Base-by-base conservation (phyloP, 1,140 invertebrate species). In the Anastrepha ludens region DNA sequence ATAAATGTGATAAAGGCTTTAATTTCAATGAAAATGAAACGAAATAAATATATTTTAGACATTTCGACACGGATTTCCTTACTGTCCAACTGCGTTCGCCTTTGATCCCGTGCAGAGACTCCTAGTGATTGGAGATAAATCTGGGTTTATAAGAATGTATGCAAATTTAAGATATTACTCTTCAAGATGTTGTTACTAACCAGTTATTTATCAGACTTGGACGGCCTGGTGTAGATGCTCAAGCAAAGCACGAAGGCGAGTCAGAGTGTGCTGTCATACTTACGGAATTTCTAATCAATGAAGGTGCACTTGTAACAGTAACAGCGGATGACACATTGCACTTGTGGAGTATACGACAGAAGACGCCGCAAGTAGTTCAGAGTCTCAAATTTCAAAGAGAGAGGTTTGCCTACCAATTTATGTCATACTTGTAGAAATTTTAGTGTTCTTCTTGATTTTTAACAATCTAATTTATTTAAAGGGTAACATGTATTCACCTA, bases 101-200 rank as follows among this genome's bases (percentile, higher is more conserved):
- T 99, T 98, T 95, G 99, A 99, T 95, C 98, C 99, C 67, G 96
- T 99, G 90, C 99, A 99, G 94, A 97, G 97, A 94, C 95, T 99
- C 85, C 95, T 99, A 91, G 99, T 98, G 62, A 98, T 99, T 93
- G 99, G 99, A 87, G 98, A 98, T 91, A 99, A 98, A 94, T 96
- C 96, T 90, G 99, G 99, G 92, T 98, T 97, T 89, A 95, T 99
- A 88, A 96, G 98, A 95, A 97, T 99, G 97, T 99, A 99, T 90
- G 91, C 89, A 60, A 13, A 65, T 47, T 41, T 3, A 11, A 65
- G 44, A 55, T 87, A 58, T n/a, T 7, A 50, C 7, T 78, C 41
- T 55, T 5, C 44, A 81, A 39, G 5, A 13, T 50, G 20, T 87
- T 87, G 15, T 59, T 87, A 20, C 15, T 60, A 29, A 78, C 55